Percentiles rank a stretch among this genome's conserved stretches.
Evolutionary conservation across 2,797 vertebrate genomes (phyloP).

Genomic region (Danio choprae): DNA sequence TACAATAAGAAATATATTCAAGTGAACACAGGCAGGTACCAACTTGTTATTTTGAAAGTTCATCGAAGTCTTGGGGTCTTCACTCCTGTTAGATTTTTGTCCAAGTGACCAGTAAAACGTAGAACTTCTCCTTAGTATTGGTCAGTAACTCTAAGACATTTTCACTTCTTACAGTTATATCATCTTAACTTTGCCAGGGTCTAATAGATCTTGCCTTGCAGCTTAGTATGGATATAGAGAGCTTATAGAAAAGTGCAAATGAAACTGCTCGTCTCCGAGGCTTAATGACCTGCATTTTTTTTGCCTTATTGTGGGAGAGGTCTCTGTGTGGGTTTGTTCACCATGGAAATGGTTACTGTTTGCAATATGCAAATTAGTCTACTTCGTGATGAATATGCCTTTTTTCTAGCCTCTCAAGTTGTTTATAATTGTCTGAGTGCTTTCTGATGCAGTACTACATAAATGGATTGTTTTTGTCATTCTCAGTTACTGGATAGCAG

Average conservation of each 20-base stretch:
- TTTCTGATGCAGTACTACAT: constrained; percentile 47
- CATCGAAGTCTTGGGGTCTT: too few relatives aligned
- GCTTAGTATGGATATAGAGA: neutral
- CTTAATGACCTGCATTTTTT: neutral
- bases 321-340: constrained; percentile 63
- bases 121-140: neutral
- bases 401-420: constrained; percentile 66
- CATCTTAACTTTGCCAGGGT: neutral
- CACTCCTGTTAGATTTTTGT: too few relatives aligned
- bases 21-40: too few relatives aligned
- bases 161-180: neutral
- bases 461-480: constrained; percentile 47
- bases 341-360: constrained; percentile 61
- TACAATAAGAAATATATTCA: too few relatives aligned
- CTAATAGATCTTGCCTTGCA: neutral
- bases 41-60: too few relatives aligned
- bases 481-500: neutral
- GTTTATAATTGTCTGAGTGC: constrained; percentile 57
- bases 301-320: constrained; percentile 41
- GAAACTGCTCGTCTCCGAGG: neutral
- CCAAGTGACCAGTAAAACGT: too few relatives aligned
- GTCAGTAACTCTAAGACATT: neutral
- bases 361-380: constrained; percentile 51
- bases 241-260: constrained; percentile 19
- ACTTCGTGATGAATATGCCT: constrained; percentile 63